Evolutionary conservation across 2,888 invertebrate genomes (phyloP), one percentile per base, ranked within the genome.

Genomic region (Nymphalis c-album): DNA sequence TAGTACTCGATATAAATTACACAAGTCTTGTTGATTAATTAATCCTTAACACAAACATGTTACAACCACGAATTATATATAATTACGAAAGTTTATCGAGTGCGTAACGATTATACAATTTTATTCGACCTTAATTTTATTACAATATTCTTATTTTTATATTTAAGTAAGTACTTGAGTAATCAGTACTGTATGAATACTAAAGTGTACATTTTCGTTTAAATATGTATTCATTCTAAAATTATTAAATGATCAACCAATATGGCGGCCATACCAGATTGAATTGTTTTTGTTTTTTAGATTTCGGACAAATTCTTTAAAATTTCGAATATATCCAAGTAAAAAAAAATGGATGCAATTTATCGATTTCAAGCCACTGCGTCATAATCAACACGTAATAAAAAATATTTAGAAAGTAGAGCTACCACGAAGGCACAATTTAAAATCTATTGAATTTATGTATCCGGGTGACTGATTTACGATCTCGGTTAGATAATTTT

Each of bases 331-430:
- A 31, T 31, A 31, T 31, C 0, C 6, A 31, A 31, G 6, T 31
- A 31, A 40, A 40, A 40, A 2, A 40, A 40, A 50, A 13, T 50
- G 18, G 48, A 18, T n/a, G 51, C 22, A 51, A 13, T 31, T 47
- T 55, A 63, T 55, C 46, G 55, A 55, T 61, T 61, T 40, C 22
- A 22, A 63, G 22, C 13, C 20, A 40, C 40, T 40, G 40, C 60
- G 50, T 57, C 60, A 60, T 17, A 55, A 57, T 20, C 16, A 31
- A 64, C 8, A 48, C 31, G 46, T 53, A 57, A 50, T 59, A 53
- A 55, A 18, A 66, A 57, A 60, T 63, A 66, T 69, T 65, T 62
- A 69, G 68, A 69, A 69, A 65, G 64, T 64, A 26, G 59, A 17
- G 53, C 22, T 55, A 47, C 50, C 45, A 50, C 47, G 31, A 60